Conservation (phyloP, 2,797 vertebrate genomes). For the Emydoidea blandingii region DNA sequence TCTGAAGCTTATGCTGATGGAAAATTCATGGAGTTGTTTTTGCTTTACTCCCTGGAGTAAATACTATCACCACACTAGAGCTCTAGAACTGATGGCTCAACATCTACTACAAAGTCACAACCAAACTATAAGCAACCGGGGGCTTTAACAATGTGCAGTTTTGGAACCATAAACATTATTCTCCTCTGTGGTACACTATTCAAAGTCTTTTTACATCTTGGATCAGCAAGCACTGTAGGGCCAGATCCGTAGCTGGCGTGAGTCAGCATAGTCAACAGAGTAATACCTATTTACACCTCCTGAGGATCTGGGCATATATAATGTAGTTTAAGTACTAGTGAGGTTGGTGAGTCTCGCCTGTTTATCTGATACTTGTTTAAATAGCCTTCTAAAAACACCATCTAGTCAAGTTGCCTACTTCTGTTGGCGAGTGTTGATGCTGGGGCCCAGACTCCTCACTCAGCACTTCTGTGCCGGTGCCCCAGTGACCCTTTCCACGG, state of each 20-base stretch:
- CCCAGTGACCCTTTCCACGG: neutral
- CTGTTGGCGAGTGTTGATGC: neutral
- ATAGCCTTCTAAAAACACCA: neutral
- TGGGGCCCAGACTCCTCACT: neutral
- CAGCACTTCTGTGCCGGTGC: neutral
- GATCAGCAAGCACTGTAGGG: neutral
- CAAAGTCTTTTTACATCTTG: conserved; percentile 11
- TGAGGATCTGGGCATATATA: neutral
- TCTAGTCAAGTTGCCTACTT: neutral
- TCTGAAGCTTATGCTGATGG: neutral
- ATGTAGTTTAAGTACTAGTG: neutral
- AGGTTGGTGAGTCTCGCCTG: neutral
- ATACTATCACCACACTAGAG: neutral
- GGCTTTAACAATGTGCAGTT: neutral
- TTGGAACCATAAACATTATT: neutral
- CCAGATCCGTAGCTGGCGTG: neutral
- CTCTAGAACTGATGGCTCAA: conserved; percentile 16
- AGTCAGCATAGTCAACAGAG: neutral
- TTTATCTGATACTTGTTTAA: neutral
- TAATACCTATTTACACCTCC: neutral
- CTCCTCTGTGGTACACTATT: neutral
- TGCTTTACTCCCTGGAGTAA: neutral
- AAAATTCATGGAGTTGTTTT: neutral
- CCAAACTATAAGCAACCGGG: neutral
- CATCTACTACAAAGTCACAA: neutral